Evolutionary conservation across 2,888 invertebrate species (phyloP).

Genomic region (Phania funesta): DNA sequence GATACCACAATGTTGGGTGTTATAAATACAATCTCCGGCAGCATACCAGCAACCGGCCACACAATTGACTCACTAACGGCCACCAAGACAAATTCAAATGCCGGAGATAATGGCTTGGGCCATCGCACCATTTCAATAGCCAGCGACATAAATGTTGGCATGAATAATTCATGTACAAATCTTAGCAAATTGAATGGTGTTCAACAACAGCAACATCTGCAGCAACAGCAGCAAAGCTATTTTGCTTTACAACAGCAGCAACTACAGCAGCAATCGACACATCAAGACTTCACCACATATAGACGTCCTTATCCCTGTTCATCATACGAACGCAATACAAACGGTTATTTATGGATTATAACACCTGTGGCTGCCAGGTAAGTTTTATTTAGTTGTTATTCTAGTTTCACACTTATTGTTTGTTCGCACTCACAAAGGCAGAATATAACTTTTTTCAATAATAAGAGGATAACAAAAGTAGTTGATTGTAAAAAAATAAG

Average conservation of each 20-base stretch:
- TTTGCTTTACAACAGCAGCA: conserved; percentile 42
- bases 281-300: conserved; percentile 38
- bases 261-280: conserved; percentile 44
- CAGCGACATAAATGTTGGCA: conserved; percentile 74
- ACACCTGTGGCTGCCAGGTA: conserved; percentile 81
- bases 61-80: conserved; percentile 49
- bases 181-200: conserved; percentile 71
- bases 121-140: conserved; percentile 66
- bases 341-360: conserved; percentile 79
- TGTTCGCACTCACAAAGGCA: neutral
- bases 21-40: conserved; percentile 78
- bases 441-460: neutral
- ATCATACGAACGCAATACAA: conserved; percentile 67
- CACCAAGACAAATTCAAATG: conserved; percentile 21
- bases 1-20: conserved; percentile 67
- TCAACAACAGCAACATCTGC: conserved; percentile 60
- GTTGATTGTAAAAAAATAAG: neutral
- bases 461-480: neutral
- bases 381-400: conserved; percentile 62
- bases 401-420: neutral
- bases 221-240: conserved; percentile 53
- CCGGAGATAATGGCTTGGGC: conserved; percentile 8
- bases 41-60: conserved; percentile 72
- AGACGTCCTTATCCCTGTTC: conserved; percentile 55
- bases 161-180: conserved; percentile 71